phyloP scores from a whole-genome alignment of 2,888 invertebrate genomes.

The Nomada lathburiana region DNA sequence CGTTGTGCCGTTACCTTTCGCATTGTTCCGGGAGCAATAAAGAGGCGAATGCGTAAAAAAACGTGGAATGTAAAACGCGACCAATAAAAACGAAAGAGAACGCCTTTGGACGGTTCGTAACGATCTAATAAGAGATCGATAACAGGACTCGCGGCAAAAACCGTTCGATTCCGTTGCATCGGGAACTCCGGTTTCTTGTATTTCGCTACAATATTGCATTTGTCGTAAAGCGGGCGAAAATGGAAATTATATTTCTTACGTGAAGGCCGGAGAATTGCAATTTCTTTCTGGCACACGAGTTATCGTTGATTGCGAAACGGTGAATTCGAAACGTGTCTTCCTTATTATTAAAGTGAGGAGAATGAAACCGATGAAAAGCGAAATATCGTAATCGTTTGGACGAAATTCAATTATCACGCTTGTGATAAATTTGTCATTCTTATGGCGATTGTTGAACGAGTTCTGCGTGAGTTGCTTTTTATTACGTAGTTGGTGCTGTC shows the following conservation, averaged over 20 bases:
- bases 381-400: background rate
- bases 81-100: conserved; percentile 32
- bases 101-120: conserved; percentile 36
- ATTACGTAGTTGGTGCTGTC: conserved; percentile 32
- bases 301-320: conserved; percentile 5
- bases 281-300: conserved; percentile 8
- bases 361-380: background rate
- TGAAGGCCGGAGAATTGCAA: conserved; percentile 2
- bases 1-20: conserved; percentile 36
- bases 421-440: background rate
- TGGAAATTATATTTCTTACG: conserved; percentile 21
- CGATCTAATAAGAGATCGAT: conserved; percentile 56
- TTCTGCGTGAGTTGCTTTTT: conserved; percentile 25
- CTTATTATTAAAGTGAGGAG: background rate
- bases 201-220: conserved; percentile 17
- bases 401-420: background rate
- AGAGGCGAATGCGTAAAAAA: conserved; percentile 36
- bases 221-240: conserved; percentile 17
- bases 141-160: conserved; percentile 46
- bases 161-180: conserved; percentile 36
- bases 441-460: background rate
- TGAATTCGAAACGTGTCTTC: background rate
- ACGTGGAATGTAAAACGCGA: conserved; percentile 47
- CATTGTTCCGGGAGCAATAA: conserved; percentile 51
- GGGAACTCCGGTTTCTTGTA: conserved; percentile 31